Conservation (phyloP, 2,888 invertebrate species). For the Phanerotoma sp. region DNA sequence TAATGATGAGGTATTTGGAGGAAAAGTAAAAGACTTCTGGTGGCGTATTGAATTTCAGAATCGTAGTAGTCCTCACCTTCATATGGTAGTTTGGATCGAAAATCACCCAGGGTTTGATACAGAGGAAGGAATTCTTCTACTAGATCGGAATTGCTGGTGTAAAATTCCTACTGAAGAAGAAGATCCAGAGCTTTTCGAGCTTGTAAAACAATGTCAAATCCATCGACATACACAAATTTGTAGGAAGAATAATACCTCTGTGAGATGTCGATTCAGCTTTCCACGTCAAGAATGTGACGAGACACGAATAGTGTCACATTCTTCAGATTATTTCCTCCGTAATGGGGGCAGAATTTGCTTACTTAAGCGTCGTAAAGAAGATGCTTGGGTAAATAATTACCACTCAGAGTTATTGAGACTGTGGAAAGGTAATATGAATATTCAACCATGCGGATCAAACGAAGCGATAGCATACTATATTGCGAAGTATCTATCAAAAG, state of each 20-base stretch:
- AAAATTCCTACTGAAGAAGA: slow-evolving; percentile 26
- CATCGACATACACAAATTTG: slow-evolving; percentile 34
- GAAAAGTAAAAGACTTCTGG: slow-evolving; percentile 37
- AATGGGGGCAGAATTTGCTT: slow-evolving; percentile 45
- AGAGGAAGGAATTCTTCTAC: slow-evolving; percentile 28
- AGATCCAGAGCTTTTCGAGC: slow-evolving; percentile 17
- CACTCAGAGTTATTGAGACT: slow-evolving; percentile 37
- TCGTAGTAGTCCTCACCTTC: slow-evolving; percentile 46
- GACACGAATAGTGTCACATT: slow-evolving; percentile 35
- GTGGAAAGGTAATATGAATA: slow-evolving; percentile 47
- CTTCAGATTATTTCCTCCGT: slow-evolving; percentile 40
- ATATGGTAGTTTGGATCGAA: slow-evolving; percentile 44
- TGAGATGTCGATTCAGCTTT: slow-evolving; percentile 39
- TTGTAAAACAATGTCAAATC: slow-evolving; percentile 32
- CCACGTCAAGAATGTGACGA: slow-evolving; percentile 29
- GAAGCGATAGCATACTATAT: slow-evolving; percentile 43
- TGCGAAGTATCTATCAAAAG: slow-evolving; percentile 30
- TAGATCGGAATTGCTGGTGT: slow-evolving; percentile 30
- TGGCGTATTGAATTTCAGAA: slow-evolving; percentile 48
- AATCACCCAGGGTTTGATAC: slow-evolving; percentile 32
- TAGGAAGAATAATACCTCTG: slow-evolving; percentile 24
- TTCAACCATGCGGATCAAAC: slow-evolving; percentile 46
- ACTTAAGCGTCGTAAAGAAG: slow-evolving; percentile 37
- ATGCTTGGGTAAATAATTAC: slow-evolving; percentile 42
- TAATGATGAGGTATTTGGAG: slow-evolving; percentile 29